Evolutionary conservation across 2,888 invertebrate species (phyloP).

Genomic region (Andrena praecox): DNA sequence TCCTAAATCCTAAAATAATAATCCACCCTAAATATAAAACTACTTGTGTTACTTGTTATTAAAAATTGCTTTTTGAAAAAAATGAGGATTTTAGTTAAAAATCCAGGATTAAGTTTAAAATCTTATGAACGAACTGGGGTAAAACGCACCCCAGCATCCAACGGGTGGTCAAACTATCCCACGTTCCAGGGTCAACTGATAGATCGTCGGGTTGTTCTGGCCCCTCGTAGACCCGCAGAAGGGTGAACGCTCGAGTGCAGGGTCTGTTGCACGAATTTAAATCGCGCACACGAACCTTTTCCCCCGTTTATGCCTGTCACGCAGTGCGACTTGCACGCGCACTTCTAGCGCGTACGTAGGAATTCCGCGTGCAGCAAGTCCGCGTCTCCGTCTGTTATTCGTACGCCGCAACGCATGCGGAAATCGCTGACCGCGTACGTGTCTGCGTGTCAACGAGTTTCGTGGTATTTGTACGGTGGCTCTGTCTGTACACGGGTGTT

Average conservation of each 20-base stretch:
- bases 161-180: too few species aligned
- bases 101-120: too few species aligned
- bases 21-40: too few species aligned
- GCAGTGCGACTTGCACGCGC: slow-evolving; percentile 1
- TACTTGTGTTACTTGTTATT: too few species aligned
- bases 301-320: slow-evolving; percentile 32
- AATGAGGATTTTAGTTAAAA: too few species aligned
- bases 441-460: neutral
- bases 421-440: neutral
- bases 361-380: slow-evolving; percentile 18
- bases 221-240: neutral
- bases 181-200: neutral
- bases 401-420: slow-evolving; percentile 11
- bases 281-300: slow-evolving; percentile 15
- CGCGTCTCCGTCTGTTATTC: slow-evolving; percentile 20
- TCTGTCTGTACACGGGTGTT: neutral
- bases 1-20: too few species aligned
- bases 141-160: too few species aligned
- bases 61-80: too few species aligned
- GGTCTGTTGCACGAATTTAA: slow-evolving; percentile 6
- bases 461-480: neutral
- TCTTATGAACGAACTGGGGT: too few species aligned
- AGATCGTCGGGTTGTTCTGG: neutral
- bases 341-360: slow-evolving; percentile 22
- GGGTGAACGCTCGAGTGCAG: neutral